Conservation (phyloP, 92 coral and sea anemone genomes). For the Epizoanthus stellaris region DNA sequence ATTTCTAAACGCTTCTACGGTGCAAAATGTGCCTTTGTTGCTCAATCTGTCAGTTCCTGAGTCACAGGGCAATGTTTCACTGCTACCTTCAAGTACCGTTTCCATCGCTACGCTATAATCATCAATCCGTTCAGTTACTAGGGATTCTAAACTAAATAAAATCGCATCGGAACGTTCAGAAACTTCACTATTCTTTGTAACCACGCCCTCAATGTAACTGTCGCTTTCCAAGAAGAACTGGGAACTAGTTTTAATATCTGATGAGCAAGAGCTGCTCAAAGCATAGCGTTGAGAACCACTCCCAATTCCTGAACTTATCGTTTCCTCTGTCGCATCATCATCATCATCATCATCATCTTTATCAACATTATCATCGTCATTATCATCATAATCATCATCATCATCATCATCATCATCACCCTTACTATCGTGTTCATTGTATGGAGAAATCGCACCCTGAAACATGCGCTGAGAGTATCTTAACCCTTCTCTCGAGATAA, state of each 20-base stretch:
- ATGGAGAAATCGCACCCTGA: background rate
- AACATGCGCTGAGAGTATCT: background rate
- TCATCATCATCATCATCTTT: background rate
- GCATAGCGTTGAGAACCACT: too few species aligned
- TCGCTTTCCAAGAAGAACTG: background rate
- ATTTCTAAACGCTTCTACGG: background rate
- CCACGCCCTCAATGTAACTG: background rate
- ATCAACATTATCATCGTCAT: too few species aligned
- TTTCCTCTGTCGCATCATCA: background rate
- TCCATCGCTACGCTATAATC: background rate
- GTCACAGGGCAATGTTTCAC: background rate
- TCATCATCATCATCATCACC: too few species aligned
- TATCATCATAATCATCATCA: too few species aligned
- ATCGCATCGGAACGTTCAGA: background rate
- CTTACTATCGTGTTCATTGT: background rate
- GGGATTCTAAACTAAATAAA: too few species aligned
- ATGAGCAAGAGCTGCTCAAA: background rate
- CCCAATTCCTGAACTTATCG: too few species aligned
- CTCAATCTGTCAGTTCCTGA: background rate
- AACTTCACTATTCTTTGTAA: background rate
- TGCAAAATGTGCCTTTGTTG: background rate
- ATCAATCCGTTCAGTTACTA: too few species aligned
- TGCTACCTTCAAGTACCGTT: background rate
- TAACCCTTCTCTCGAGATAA: background rate
- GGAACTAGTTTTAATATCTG: background rate